These are phyloP conservation scores for Cygnus atratus DNA, from an alignment of 2,113 vertebrate genomes.

Conservation along the genomic window DNA sequence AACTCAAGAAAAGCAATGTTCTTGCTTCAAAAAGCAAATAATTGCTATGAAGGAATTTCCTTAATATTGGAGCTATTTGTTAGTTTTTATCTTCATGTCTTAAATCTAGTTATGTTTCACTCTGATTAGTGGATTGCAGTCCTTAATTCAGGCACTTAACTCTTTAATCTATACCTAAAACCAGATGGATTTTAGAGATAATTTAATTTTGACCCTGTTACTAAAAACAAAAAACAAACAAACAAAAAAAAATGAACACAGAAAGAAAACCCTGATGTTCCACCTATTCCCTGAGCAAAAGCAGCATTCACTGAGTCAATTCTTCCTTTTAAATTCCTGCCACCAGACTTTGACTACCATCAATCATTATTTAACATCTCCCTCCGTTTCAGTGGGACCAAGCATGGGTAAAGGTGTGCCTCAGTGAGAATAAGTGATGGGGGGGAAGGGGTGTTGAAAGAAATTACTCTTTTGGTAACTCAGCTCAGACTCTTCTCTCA, in stretches of 20 bases:
- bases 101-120: background rate
- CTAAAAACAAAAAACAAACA: background rate
- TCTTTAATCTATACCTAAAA: background rate
- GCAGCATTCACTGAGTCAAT: background rate
- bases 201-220: background rate
- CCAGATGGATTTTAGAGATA: background rate
- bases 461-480: background rate
- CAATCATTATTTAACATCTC: background rate
- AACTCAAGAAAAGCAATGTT: background rate
- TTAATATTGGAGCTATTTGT: background rate
- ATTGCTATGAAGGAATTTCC: background rate
- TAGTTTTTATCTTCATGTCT: conserved; percentile 3
- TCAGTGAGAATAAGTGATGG: background rate
- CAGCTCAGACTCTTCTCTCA: background rate
- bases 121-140: background rate
- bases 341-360: background rate
- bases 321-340: background rate
- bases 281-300: background rate
- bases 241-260: too few species aligned
- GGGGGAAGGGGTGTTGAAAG: background rate
- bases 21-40: conserved; percentile 37
- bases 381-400: background rate
- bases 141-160: background rate
- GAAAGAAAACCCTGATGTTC: background rate
- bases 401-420: background rate